Evolutionary conservation across 2,797 vertebrate species (phyloP).

Genomic region (Hydrocynus forskahlii): DNA sequence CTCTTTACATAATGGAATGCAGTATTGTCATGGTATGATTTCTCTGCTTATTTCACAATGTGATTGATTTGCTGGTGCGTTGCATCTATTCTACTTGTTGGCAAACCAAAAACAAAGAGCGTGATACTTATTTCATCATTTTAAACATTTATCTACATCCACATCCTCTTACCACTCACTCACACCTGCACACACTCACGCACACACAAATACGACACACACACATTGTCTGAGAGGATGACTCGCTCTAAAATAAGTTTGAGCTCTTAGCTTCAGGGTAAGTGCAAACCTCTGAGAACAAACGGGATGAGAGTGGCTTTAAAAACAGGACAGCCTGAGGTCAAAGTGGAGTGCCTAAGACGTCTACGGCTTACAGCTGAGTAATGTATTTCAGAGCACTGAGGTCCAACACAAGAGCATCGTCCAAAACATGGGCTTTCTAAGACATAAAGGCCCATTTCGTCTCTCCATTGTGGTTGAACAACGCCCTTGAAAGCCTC

Average conservation of each 20-base stretch:
- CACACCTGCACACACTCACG: no score
- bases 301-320: conserved; percentile 18
- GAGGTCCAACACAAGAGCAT: background rate
- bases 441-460: conserved; percentile 5
- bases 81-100: background rate
- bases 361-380: background rate
- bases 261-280: conserved; percentile 1
- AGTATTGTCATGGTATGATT: no score
- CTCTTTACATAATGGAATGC: no score
- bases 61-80: background rate
- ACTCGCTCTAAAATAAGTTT: conserved; percentile 20
- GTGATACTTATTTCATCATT: background rate
- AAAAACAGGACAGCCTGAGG: conserved; percentile 23
- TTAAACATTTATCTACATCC: background rate
- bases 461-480: background rate
- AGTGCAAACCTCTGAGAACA: background rate
- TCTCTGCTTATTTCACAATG: background rate
- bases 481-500: background rate
- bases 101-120: background rate
- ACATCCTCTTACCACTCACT: background rate
- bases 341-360: conserved; percentile 23
- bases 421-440: conserved; percentile 1
- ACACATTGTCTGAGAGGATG: background rate
- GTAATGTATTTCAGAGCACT: conserved; percentile 20
- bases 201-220: no score